phyloP scores from a whole-genome alignment of 1,140 invertebrate genomes.

The Drosophila erecta region DNA sequence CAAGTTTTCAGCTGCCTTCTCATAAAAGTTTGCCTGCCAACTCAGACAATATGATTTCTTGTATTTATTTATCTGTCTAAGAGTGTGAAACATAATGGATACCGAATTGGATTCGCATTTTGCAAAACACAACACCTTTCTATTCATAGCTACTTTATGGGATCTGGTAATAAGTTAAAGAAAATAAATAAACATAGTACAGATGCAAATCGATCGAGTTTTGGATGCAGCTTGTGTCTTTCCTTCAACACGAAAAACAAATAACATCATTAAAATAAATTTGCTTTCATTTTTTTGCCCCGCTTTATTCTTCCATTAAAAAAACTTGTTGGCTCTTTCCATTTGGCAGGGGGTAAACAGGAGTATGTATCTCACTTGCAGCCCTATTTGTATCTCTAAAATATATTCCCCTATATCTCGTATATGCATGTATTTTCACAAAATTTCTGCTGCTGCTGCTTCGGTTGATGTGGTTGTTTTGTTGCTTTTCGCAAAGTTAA shows the following conservation, averaged over 20 bases:
- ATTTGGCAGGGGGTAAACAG: conserved; percentile 8
- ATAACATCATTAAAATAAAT: conserved; percentile 58
- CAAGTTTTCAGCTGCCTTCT: conserved; percentile 16
- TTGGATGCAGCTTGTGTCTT: not conserved
- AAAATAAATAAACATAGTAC: not conserved
- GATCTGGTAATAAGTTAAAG: not conserved
- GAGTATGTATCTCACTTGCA: conserved; percentile 21
- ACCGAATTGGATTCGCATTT: conserved; percentile 27
- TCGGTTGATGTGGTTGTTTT: conserved; percentile 1
- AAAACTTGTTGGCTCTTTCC: conserved; percentile 44
- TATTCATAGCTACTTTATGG: conserved; percentile 18
- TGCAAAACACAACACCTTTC: not conserved
- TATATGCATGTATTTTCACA: not conserved
- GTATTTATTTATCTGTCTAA: conserved; percentile 18
- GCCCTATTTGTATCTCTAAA: conserved; percentile 27
- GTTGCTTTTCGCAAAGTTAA: conserved; percentile 48
- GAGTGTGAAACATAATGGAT: conserved; percentile 17
- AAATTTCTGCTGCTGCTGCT: conserved; percentile 5
- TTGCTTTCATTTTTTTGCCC: conserved; percentile 48
- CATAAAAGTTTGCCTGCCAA: conserved; percentile 10
- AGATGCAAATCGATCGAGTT: not conserved
- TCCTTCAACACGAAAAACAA: conserved; percentile 15
- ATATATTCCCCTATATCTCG: not conserved
- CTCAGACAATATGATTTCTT: not conserved
- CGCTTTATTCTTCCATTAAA: conserved; percentile 25